Base-by-base conservation (phyloP, 2,888 invertebrate species). In the Craniophora ligustri region DNA sequence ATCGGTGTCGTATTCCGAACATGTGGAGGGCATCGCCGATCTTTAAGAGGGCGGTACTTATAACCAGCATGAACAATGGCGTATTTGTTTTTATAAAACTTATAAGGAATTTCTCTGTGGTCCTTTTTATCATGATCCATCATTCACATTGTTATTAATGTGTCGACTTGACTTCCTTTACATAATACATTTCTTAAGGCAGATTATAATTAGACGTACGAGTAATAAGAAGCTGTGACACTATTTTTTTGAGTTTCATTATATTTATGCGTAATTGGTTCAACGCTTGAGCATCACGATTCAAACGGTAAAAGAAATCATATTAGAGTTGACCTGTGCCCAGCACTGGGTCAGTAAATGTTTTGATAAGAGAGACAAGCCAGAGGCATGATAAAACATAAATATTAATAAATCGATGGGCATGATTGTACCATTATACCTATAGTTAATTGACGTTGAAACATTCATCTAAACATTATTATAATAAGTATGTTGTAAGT, bases 1-100 rank as follows among this genome's bases (percentile, higher is more conserved):
- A 87, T 87, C 82, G 85, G 87, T 85, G 86, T 89, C 88, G 81
- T 78, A 80, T 86, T 86, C 71, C 78, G 71, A 79, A 78, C 76
- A 72, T 79, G 76, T 70, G 75, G 77, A 82, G 68, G 69, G 65
- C 62, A 72, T 79, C 77, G 77, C 71, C 67, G 73, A 79, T 80
- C 75, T 81, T 77, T 66, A 69, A 72, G 58, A 55, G 62, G 59
- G 70, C 42, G 44, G 57, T 53, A 50, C 61, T 58, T 58, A 38
- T 54, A 49, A 31, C 55, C 47, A 50, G 32, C 19, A 31, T 16
- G 54, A 67, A 72, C 69, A 72, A 72, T 69, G 69, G 56, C 56
- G 56, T 56, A 57, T 61, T 72, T 61, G 67, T 61, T 63, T 68
- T 68, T 71, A 21, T 54, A 60, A 32, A 57, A 39, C 21, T 28